Conservation (phyloP, 2,888 invertebrate genomes). For the Leptinotarsa tumamoca region DNA sequence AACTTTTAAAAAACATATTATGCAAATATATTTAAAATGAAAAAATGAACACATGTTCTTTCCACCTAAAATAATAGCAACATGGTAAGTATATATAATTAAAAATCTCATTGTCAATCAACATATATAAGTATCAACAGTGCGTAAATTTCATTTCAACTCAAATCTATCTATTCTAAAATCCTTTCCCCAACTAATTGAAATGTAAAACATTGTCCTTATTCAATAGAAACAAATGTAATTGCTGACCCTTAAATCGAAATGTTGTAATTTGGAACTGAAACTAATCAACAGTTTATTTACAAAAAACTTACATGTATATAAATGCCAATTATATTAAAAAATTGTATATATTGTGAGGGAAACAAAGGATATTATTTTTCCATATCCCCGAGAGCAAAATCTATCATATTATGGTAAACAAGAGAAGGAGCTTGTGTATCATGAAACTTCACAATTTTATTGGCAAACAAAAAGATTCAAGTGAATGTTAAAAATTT, state of each 20-base stretch:
- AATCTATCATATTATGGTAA: no score
- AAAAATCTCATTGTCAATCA: conserved; percentile 37
- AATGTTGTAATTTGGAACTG: no score
- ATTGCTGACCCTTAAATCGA: no score
- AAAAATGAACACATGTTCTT: conserved; percentile 22
- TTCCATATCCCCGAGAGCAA: no score
- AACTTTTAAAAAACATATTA: conserved; percentile 20
- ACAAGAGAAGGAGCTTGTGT: no score
- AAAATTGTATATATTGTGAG: no score
- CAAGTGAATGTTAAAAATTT: no score
- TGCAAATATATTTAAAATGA: conserved; percentile 10
- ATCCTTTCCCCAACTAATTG: conserved; percentile 11
- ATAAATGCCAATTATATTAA: no score
- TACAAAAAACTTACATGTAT: neutral
- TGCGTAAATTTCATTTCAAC: conserved; percentile 44
- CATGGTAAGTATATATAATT: conserved; percentile 38
- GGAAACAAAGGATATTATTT: no score
- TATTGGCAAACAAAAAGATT: no score
- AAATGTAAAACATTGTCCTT: neutral
- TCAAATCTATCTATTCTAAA: conserved; percentile 31
- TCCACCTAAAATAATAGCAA: conserved; percentile 15
- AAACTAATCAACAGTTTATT: neutral
- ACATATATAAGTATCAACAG: conserved; percentile 49
- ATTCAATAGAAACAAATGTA: neutral
- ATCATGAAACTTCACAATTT: no score